Evolutionary conservation across 2,113 vertebrate genomes (phyloP).

Genomic region (Nerophis ophidion): DNA sequence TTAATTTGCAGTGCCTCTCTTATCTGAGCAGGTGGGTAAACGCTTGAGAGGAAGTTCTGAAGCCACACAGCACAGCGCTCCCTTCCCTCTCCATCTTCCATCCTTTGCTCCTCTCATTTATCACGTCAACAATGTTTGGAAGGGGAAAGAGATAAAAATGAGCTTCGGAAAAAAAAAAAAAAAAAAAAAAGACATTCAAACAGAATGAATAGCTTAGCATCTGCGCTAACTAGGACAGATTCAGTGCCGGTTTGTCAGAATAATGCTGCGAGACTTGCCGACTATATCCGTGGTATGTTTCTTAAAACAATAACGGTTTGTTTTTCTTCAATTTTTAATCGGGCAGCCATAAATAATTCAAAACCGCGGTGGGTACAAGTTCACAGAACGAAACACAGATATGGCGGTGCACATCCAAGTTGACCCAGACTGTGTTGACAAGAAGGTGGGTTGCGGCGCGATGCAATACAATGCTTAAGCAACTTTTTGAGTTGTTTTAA

Average conservation of each 20-base stretch:
- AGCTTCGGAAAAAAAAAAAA: constrained; percentile 20
- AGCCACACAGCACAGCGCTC: constrained; percentile 32
- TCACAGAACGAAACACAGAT: too few species aligned
- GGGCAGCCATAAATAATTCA: too few species aligned
- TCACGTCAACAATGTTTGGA: constrained; percentile 32
- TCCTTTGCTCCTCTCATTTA: constrained; percentile 48
- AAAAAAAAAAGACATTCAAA: constrained; percentile 34
- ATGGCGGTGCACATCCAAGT: too few species aligned
- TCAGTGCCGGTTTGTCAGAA: neutral
- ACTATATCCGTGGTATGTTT: too few species aligned
- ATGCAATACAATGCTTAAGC: too few species aligned
- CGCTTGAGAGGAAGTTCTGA: constrained; percentile 47
- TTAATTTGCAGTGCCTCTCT: constrained; percentile 71
- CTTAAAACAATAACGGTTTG: too few species aligned
- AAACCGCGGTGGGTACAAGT: too few species aligned
- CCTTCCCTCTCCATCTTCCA: constrained; percentile 39
- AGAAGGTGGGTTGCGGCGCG: too few species aligned
- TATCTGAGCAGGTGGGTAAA: constrained; percentile 67
- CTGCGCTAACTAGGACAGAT: constrained; percentile 25
- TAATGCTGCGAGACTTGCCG: too few species aligned
- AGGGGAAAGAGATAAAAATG: constrained; percentile 42
- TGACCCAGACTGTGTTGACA: too few species aligned
- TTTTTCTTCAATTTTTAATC: too few species aligned
- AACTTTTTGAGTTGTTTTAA: too few species aligned
- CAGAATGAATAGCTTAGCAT: constrained; percentile 49